Conservation (phyloP, 2,888 invertebrate genomes). For the Acrocera orbiculus region DNA sequence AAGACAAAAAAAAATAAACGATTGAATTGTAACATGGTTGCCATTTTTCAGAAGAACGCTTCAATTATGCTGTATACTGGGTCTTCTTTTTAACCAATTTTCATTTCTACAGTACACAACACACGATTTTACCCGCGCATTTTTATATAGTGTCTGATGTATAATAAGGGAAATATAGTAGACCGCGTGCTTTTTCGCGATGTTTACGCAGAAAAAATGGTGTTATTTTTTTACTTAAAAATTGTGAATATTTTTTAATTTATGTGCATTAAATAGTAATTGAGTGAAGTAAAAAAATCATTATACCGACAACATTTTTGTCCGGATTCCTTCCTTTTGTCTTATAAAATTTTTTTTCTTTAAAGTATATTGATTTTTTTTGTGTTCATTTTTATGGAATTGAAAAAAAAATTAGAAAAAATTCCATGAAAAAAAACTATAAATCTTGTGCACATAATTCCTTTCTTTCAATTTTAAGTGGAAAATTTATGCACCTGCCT, state of each 20-base stretch:
- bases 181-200: slow-evolving; percentile 14
- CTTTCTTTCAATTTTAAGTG: no score
- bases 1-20: no score
- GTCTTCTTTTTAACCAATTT: slow-evolving; percentile 12
- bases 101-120: slow-evolving; percentile 11
- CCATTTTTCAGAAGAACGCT: slow-evolving; percentile 20
- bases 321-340: no score
- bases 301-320: not conserved
- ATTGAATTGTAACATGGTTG: no score
- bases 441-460: no score
- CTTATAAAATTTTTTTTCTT: not conserved
- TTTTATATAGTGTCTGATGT: slow-evolving; percentile 12
- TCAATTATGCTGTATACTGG: slow-evolving; percentile 10
- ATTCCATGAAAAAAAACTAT: no score
- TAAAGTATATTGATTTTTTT: no score
- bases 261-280: no score
- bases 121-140: slow-evolving; percentile 15
- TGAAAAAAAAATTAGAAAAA: no score
- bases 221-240: slow-evolving; percentile 7
- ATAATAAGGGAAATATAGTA: slow-evolving; percentile 12
- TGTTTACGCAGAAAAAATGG: slow-evolving; percentile 12
- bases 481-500: no score
- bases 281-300: no score
- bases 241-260: slow-evolving; percentile 1
- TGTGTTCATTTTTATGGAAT: no score